Evolutionary conservation across 2,113 vertebrate species (phyloP), one percentile per base, ranked within the genome.

Genomic region (Muntiacus muntjak): DNA sequence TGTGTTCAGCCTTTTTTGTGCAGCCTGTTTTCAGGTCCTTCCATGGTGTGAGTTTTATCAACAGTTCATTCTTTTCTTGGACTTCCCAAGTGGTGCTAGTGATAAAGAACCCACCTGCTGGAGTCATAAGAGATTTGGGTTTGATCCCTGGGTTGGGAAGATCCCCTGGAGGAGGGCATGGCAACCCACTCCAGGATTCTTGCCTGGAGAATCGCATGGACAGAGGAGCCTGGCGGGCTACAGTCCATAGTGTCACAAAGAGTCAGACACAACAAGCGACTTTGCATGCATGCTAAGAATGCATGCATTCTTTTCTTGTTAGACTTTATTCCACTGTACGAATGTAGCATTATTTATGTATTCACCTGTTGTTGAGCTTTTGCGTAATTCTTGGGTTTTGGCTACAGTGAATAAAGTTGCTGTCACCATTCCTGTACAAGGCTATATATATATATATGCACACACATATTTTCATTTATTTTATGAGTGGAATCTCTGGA

Each of bases 301-400:
- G 64, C 33, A 11, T 36, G 64, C 4, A 11, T 71, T 71, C 67
- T 58, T 83, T 30, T 67, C 28, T 64, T 40, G 43, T 52, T 30
- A 21, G 36, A 26, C 6, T 1, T 33, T 16, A 3, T 40, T 71
- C 78, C 16, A 25, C 16, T 40, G 11, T 30, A 7, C 8, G 12
- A 45, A 47, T 0, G 1, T 1, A n/a, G 12, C 81, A 26, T 55
- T 23, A 25, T 17, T 16, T 6, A 54, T 7, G 5, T 25, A 36
- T 30, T 81, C 28, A 64, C n/a, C 47, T 6, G 14, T 12, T 26
- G 14, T 43, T 4, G 23, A 16, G 11, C 28, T 3, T 64, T 62
- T 43, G 10, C 4, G 14, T 54, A 25, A 33, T 57, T 30, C 14
- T 23, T 8, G 4, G 50, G 16, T 71, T 47, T 58, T 17, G 78